Conservation (phyloP, 2,888 invertebrate genomes). For the Sesia bembeciformis region DNA sequence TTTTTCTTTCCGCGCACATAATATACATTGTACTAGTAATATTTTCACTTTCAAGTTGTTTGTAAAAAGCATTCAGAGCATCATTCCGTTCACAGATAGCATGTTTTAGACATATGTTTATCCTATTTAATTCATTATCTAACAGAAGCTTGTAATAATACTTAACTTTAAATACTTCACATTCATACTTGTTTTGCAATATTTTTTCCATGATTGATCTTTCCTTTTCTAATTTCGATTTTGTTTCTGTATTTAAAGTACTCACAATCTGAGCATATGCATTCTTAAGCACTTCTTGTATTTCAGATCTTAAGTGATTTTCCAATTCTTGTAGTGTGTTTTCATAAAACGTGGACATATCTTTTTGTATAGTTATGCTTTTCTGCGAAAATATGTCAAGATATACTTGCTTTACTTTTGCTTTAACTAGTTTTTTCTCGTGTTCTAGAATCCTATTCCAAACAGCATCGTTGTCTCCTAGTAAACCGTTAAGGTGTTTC, state of each 20-base stretch:
- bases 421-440: conserved; percentile 31
- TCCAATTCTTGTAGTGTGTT: conserved; percentile 47
- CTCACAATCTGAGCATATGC: conserved; percentile 37
- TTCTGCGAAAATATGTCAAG: conserved; percentile 36
- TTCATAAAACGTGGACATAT: conserved; percentile 47
- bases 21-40: conserved; percentile 56
- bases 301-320: conserved; percentile 36
- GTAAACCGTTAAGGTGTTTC: conserved; percentile 21
- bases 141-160: conserved; percentile 49
- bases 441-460: conserved; percentile 45
- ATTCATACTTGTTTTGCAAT: conserved; percentile 29
- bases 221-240: conserved; percentile 37
- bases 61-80: conserved; percentile 43
- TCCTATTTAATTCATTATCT: conserved; percentile 36
- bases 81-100: conserved; percentile 46
- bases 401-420: conserved; percentile 36
- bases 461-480: conserved; percentile 44
- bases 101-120: conserved; percentile 32
- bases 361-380: conserved; percentile 39
- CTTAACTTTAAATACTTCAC: conserved; percentile 41
- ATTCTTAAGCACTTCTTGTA: conserved; percentile 28
- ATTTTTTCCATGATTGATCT: conserved; percentile 26
- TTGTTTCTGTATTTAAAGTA: conserved; percentile 42
- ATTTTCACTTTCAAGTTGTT: conserved; percentile 44
- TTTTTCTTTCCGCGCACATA: conserved; percentile 57